phyloP scores from a whole-genome alignment of 2,797 vertebrate species.

The Nothura maculosa region DNA sequence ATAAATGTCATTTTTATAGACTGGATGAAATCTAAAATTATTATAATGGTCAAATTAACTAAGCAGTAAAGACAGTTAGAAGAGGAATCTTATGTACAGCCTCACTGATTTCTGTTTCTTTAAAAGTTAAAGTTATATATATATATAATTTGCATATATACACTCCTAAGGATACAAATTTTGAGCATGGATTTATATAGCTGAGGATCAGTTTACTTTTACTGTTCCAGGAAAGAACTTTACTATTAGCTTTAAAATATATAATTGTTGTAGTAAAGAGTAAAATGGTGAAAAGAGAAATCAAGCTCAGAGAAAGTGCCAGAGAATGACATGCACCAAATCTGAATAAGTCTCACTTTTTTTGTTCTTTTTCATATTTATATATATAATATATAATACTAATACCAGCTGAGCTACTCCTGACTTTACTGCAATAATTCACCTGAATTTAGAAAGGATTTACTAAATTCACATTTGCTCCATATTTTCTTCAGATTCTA shows the following conservation, averaged over 20 bases:
- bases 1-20: constrained; percentile 18
- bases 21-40: not conserved
- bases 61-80: constrained; percentile 28
- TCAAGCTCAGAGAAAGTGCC: not conserved
- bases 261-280: not conserved
- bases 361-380: not conserved
- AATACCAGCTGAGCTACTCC: not conserved
- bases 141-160: not conserved
- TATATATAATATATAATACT: not conserved
- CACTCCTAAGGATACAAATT: not conserved
- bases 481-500: not conserved
- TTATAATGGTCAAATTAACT: constrained; percentile 12
- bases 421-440: not conserved
- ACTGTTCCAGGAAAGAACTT: not conserved
- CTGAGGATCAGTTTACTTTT: not conserved
- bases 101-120: not conserved
- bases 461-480: not conserved
- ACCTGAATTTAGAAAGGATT: not conserved
- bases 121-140: no score
- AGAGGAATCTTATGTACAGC: not conserved
- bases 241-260: not conserved
- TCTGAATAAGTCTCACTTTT: not conserved
- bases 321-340: not conserved
- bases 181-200: not conserved
- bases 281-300: not conserved